Evolutionary conservation across 2,113 vertebrate species (phyloP).

Genomic region (Percopsis transmontana): DNA sequence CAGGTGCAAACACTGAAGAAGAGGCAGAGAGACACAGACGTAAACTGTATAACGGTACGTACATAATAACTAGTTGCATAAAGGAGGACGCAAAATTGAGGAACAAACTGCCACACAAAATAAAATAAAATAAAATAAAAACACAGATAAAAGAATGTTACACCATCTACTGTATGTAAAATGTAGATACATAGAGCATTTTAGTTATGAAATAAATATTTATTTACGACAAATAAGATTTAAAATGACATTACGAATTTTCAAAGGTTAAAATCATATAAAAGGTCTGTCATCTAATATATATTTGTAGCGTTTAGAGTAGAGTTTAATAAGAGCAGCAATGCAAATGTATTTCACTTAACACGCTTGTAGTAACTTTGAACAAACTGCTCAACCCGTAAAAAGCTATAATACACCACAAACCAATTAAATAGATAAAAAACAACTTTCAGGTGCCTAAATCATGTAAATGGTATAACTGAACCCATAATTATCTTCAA

Average conservation of each 20-base stretch:
- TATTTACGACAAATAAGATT: too few relatives aligned
- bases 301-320: not conserved
- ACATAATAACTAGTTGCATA: not conserved
- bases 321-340: not conserved
- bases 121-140: too few relatives aligned
- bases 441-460: conserved; percentile 5
- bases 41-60: not conserved
- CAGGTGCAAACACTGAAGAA: conserved; percentile 42
- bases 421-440: not conserved
- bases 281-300: too few relatives aligned
- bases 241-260: too few relatives aligned
- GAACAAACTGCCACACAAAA: not conserved
- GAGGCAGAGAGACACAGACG: conserved; percentile 7
- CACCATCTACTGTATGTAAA: too few relatives aligned
- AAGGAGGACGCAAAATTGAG: not conserved
- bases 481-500: not conserved
- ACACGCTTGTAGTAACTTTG: not conserved
- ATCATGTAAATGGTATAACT: not conserved
- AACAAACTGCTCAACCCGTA: conserved; percentile 5
- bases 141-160: too few relatives aligned
- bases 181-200: too few relatives aligned
- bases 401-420: too few relatives aligned
- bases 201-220: too few relatives aligned
- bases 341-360: not conserved
- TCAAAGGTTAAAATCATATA: too few relatives aligned